Percentiles rank a stretch among this genome's conserved stretches.
Evolutionary conservation across 2,888 invertebrate genomes (phyloP).

Genomic region (Drosophila neotestacea): DNA sequence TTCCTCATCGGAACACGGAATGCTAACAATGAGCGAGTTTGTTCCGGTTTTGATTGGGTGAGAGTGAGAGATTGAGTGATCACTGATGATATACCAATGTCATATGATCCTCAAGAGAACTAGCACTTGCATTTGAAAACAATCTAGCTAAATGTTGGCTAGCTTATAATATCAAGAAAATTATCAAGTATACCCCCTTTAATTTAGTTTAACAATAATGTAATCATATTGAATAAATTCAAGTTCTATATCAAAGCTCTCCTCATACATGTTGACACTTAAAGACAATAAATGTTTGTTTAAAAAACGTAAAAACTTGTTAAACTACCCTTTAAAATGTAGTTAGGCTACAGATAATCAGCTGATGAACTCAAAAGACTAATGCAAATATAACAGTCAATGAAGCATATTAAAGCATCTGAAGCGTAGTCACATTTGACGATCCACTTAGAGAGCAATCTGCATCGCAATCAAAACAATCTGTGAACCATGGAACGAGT

Average conservation of each 20-base stretch:
- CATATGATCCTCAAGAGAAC: background rate
- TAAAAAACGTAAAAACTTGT: too few relatives aligned
- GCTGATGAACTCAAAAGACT: constrained; percentile 4
- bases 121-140: too few relatives aligned
- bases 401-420: constrained; percentile 29
- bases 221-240: too few relatives aligned
- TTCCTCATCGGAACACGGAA: constrained; percentile 55
- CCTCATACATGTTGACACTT: too few relatives aligned
- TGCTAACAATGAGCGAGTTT: constrained; percentile 25
- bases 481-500: constrained; percentile 40
- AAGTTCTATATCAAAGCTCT: too few relatives aligned
- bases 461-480: constrained; percentile 37
- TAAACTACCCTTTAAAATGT: too few relatives aligned
- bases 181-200: too few relatives aligned
- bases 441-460: constrained; percentile 20
- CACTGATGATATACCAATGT: background rate
- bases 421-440: constrained; percentile 18
- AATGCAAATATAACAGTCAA: background rate
- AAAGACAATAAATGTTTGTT: too few relatives aligned
- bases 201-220: too few relatives aligned
- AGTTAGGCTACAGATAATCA: background rate
- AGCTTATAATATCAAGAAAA: too few relatives aligned
- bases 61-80: background rate
- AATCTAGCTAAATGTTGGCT: too few relatives aligned
- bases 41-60: constrained; percentile 50